phyloP scores from a whole-genome alignment of 2,113 vertebrate species.

The Odocoileus virginianus region DNA sequence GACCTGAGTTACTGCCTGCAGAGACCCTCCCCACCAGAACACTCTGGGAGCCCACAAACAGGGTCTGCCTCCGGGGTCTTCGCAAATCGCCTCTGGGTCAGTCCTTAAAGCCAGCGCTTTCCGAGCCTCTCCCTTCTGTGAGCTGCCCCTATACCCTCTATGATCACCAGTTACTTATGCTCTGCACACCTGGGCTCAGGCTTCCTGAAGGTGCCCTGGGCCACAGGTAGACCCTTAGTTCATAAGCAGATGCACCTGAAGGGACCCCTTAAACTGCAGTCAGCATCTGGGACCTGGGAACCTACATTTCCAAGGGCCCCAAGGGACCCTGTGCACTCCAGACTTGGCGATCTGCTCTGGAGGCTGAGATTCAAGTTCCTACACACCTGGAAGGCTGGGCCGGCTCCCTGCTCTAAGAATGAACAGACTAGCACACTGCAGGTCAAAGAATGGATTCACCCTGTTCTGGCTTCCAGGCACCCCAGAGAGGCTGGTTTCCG shows the following conservation, averaged over 20 bases:
- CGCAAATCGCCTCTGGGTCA: background rate
- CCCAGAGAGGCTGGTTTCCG: background rate
- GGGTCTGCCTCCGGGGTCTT: background rate
- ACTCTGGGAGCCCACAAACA: background rate
- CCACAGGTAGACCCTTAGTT: background rate
- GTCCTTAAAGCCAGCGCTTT: background rate
- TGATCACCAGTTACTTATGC: background rate
- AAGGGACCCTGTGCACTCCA: background rate
- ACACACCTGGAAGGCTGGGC: background rate
- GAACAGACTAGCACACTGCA: no score
- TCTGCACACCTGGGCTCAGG: background rate
- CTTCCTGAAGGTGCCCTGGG: background rate
- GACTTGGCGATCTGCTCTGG: background rate
- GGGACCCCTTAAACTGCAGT: background rate
- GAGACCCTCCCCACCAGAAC: background rate
- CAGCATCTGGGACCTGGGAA: background rate
- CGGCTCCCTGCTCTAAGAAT: background rate
- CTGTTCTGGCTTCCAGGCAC: background rate
- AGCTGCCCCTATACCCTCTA: background rate
- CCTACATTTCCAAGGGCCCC: background rate
- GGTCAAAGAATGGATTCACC: background rate
- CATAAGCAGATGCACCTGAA: background rate
- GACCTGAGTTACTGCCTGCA: background rate
- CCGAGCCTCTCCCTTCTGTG: background rate
- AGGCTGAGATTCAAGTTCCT: background rate